Evolutionary conservation across 1,140 invertebrate species (phyloP).

Genomic region (Tetragnatha versicolor): DNA sequence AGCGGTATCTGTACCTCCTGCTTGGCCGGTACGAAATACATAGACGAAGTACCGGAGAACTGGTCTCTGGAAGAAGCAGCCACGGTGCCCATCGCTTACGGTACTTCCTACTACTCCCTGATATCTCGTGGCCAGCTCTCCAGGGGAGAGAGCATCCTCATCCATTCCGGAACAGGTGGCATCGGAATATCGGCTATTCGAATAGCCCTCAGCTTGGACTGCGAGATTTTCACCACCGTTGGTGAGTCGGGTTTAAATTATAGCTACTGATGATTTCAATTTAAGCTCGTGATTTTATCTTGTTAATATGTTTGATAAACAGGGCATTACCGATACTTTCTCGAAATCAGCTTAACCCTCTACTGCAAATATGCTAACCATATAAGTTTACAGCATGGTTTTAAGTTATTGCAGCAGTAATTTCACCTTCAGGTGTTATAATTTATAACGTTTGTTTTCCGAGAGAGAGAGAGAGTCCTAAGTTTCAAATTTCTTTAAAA

Average conservation of each 20-base stretch:
- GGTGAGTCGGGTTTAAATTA: conserved; percentile 66
- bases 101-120: conserved; percentile 74
- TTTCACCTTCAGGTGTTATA: too few species aligned
- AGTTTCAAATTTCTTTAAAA: too few species aligned
- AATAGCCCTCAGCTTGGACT: conserved; percentile 85
- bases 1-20: conserved; percentile 88
- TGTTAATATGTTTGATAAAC: too few species aligned
- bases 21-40: conserved; percentile 80
- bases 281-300: too few species aligned
- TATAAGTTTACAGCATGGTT: too few species aligned
- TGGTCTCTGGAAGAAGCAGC: conserved; percentile 92
- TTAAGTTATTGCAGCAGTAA: too few species aligned
- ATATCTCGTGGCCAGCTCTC: conserved; percentile 82
- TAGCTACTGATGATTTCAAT: too few species aligned
- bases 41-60: conserved; percentile 86
- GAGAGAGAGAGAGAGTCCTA: too few species aligned
- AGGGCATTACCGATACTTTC: too few species aligned
- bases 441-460: too few species aligned
- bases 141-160: conserved; percentile 82
- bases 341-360: too few species aligned
- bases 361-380: too few species aligned
- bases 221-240: conserved; percentile 88
- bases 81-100: conserved; percentile 91
- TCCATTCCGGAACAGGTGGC: conserved; percentile 95
- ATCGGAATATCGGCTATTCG: conserved; percentile 96